phyloP scores from a whole-genome alignment of 2,888 invertebrate species.

The Eristalinus aeneus region DNA sequence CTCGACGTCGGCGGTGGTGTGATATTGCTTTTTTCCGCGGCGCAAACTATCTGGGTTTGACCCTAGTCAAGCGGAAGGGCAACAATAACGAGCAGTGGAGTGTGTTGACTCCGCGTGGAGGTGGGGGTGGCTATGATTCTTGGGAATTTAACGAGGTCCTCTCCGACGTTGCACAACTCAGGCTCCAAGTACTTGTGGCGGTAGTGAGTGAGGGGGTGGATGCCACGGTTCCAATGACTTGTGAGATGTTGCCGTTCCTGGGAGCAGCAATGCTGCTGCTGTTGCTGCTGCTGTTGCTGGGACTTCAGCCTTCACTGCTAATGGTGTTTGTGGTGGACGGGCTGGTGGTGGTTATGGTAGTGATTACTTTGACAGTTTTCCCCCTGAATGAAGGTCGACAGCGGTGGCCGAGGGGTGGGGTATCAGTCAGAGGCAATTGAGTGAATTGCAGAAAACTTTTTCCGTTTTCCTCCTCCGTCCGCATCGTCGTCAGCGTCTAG shows the following conservation, averaged over 20 bases:
- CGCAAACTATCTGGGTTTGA: constrained; percentile 36
- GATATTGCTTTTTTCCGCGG: neutral
- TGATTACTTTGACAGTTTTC: constrained; percentile 6
- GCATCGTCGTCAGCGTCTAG: neutral
- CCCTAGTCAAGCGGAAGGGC: constrained; percentile 18
- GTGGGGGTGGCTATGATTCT: neutral
- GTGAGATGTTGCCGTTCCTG: neutral
- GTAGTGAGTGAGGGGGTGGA: neutral
- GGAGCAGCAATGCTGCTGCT: too few species aligned
- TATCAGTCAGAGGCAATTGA: constrained; percentile 60
- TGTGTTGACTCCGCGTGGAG: neutral
- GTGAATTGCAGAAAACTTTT: constrained; percentile 40
- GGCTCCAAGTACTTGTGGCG: neutral
- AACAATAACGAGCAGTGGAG: constrained; percentile 43
- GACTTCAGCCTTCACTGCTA: neutral
- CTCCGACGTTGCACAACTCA: neutral
- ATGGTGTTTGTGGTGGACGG: neutral
- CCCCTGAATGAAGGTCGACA: neutral
- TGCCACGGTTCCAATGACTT: neutral
- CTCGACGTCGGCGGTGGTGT: constrained; percentile 14
- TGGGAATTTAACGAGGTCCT: neutral
- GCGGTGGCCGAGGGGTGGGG: neutral
- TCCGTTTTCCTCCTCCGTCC: neutral
- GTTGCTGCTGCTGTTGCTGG: too few species aligned
- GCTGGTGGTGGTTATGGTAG: neutral